phyloP scores from a whole-genome alignment of 2,888 invertebrate genomes.

The Tinea trinotella region DNA sequence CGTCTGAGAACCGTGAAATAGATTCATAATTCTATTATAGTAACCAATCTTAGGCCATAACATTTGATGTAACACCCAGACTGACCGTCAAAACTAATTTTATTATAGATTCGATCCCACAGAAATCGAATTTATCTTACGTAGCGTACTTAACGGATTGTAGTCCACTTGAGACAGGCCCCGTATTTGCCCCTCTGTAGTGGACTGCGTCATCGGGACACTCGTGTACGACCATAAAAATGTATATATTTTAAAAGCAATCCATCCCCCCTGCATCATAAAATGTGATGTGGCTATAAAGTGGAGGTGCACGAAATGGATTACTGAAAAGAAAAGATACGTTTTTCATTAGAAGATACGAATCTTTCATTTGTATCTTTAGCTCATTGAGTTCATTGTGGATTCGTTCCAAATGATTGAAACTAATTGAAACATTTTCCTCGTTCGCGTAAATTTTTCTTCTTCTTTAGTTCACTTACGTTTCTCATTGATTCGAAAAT shows the following conservation, averaged over 20 bases:
- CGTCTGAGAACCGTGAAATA: not conserved
- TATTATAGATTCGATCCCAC: not conserved
- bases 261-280: slow-evolving; percentile 57
- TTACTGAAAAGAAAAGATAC: too few relatives aligned
- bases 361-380: too few relatives aligned
- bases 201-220: slow-evolving; percentile 36
- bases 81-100: slow-evolving; percentile 10
- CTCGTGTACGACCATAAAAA: slow-evolving; percentile 44
- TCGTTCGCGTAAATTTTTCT: too few relatives aligned
- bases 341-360: too few relatives aligned
- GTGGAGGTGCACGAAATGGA: too few relatives aligned
- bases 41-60: not conserved
- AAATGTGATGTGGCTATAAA: slow-evolving; percentile 37
- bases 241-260: slow-evolving; percentile 49
- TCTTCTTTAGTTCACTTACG: too few relatives aligned
- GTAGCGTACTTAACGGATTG: not conserved
- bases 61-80: slow-evolving; percentile 1
- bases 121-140: not conserved
- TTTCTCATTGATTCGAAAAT: too few relatives aligned
- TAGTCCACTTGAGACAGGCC: slow-evolving; percentile 3
- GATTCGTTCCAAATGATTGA: too few relatives aligned
- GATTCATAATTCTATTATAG: slow-evolving; percentile 12
- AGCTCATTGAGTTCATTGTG: too few relatives aligned
- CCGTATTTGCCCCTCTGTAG: slow-evolving; percentile 2
- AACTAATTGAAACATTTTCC: too few relatives aligned